Evolutionary conservation across 1,140 invertebrate genomes (phyloP), one percentile per base, ranked within the genome.

Genomic region (Aphaenogaster rudis): DNA sequence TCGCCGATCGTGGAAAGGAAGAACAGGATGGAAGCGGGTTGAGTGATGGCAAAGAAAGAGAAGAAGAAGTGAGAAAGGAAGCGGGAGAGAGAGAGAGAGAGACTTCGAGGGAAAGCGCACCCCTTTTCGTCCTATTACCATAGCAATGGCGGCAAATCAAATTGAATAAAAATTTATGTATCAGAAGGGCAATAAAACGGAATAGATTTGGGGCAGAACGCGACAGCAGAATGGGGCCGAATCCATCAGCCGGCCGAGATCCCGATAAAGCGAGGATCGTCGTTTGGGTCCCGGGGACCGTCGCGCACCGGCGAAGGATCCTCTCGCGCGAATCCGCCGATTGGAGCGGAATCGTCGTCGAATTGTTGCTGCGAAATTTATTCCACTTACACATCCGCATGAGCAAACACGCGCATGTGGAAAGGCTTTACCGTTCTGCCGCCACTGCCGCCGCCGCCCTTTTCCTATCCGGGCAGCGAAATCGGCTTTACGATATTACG

Each of bases 81-180:
- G 21, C 21, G 21, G 0, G 13, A 50, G 42, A 48, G 0, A n/a
- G n/a, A 66, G 5, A n/a, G 13, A 48, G 42, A 54, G 39, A 52
- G 17, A n/a, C 15, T 57, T 45, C 21, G 6, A 21, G 57, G 39
- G 3, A 74, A 28, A 61, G 57, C 69, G 88, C 76, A 77, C 78
- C 72, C 85, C 84, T 71, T 84, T 71, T 66, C 71, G 66, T n/a
- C 45, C 87, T 87, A 92, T 93, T 92, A 93, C 92, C 92, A 93
- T 93, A 93, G 92, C 92, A 93, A 93, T 93, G 88, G 92, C 80
- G 92, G 92, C 92, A 93, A 94, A 93, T 94, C 91, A 93, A 93
- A 93, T 93, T 92, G 90, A 93, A 94, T 94, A 93, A 93, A 94
- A 94, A 93, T 94, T 93, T 93, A 94, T 94, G 93, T 94, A 93